Evolutionary conservation across 92 coral and sea anemone species (phyloP).

Genomic region (Zoanthus gigantus): DNA sequence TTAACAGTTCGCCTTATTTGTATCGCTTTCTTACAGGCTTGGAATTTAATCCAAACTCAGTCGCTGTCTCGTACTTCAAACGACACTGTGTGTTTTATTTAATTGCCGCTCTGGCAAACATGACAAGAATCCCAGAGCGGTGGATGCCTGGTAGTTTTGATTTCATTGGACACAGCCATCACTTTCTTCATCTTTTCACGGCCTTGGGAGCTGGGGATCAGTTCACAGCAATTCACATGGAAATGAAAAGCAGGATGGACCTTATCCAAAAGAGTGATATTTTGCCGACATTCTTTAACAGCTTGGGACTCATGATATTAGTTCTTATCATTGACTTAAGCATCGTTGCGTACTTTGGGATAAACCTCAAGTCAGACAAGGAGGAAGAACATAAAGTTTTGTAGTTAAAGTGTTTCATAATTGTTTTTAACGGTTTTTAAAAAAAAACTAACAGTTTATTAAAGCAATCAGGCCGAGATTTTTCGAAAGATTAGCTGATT

Average conservation of each 20-base stretch:
- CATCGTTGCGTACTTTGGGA: conserved; percentile 87
- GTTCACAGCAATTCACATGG: conserved; percentile 85
- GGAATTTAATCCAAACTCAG: conserved; percentile 56
- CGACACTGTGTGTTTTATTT: conserved; percentile 84
- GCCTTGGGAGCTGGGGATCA: conserved; percentile 94
- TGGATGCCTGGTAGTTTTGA: conserved; percentile 93
- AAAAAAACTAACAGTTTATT: too few relatives aligned
- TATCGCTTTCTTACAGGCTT: conserved; percentile 72
- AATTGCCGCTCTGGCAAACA: conserved; percentile 89
- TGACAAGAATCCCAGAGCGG: conserved; percentile 90
- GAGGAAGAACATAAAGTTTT: conserved; percentile 84
- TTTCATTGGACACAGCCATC: conserved; percentile 93
- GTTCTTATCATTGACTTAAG: conserved; percentile 73
- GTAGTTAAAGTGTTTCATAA: not conserved
- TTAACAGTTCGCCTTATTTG: conserved; percentile 81
- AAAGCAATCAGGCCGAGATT: too few relatives aligned
- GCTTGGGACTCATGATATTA: conserved; percentile 81
- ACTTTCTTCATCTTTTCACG: conserved; percentile 91
- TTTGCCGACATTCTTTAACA: conserved; percentile 68
- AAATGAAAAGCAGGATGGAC: conserved; percentile 78
- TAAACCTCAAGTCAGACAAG: conserved; percentile 80
- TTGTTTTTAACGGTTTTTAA: not conserved
- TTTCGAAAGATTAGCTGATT: too few relatives aligned
- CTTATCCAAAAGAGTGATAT: conserved; percentile 60
- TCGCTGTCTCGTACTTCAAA: conserved; percentile 80